Percentiles rank a stretch among this genome's conserved stretches.
phyloP scores from a whole-genome alignment of 2,888 invertebrate genomes.

The Drosophila pegasa region DNA sequence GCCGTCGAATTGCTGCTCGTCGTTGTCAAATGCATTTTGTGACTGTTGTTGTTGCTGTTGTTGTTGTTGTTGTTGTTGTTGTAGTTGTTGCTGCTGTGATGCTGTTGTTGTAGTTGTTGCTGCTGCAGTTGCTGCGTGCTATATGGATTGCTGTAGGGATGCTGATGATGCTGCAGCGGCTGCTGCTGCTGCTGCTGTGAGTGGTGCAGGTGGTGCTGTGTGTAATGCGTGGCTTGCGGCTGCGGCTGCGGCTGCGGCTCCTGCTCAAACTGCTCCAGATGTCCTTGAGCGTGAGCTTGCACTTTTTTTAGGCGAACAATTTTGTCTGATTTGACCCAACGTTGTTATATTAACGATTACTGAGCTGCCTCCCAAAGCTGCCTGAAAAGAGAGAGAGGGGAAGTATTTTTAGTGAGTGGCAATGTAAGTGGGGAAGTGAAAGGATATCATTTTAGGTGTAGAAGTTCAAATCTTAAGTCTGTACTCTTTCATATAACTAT shows the following conservation, averaged over 20 bases:
- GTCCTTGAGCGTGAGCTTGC: constrained; percentile 79
- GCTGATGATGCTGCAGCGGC: constrained; percentile 53
- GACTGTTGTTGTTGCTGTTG: constrained; percentile 59
- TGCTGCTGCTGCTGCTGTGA: constrained; percentile 31
- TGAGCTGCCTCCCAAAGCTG: constrained; percentile 8
- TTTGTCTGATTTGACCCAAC: constrained; percentile 56
- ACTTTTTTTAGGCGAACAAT: constrained; percentile 78
- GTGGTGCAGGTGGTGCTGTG: constrained; percentile 42
- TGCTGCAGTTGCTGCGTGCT: constrained; percentile 43
- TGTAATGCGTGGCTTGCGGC: constrained; percentile 34
- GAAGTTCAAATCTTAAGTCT: too few relatives aligned
- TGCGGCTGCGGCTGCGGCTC: constrained; percentile 48
- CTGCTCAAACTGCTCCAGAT: constrained; percentile 78
- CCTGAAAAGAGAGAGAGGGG: constrained; percentile 16
- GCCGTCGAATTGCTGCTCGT: constrained; percentile 70
- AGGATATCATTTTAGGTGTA: too few relatives aligned
- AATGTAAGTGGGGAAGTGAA: too few relatives aligned
- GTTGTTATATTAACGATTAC: constrained; percentile 9
- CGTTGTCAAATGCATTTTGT: constrained; percentile 83
- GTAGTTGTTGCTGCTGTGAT: constrained; percentile 31
- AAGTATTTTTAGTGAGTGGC: not conserved
- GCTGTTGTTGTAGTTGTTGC: constrained; percentile 25
- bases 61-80: constrained; percentile 27
- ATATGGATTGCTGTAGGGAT: constrained; percentile 42
- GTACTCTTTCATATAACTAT: too few relatives aligned